phyloP scores from a whole-genome alignment of 2,797 vertebrate species.

The Propithecus deckenii region DNA sequence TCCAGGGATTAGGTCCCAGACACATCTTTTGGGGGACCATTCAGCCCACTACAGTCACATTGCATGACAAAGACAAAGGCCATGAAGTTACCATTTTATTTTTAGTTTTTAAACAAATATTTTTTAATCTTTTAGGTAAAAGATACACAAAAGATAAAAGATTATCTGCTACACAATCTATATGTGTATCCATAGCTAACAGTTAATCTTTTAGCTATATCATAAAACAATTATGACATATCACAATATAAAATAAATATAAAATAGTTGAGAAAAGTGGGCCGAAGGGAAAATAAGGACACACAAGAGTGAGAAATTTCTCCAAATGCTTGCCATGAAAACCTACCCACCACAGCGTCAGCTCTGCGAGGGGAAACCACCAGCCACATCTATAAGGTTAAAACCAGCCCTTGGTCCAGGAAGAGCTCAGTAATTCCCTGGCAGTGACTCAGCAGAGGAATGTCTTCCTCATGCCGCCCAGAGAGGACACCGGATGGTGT shows the following conservation, averaged over 20 bases:
- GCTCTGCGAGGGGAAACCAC: not conserved
- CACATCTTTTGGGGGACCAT: not conserved
- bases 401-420: not conserved
- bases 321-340: not conserved
- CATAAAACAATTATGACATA: slow-evolving; percentile 20
- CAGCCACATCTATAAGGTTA: not conserved
- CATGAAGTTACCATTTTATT: not conserved
- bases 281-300: not conserved
- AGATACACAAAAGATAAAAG: not conserved
- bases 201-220: not conserved
- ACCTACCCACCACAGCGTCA: no score
- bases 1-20: not conserved
- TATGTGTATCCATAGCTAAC: not conserved
- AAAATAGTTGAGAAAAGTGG: not conserved
- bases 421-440: not conserved
- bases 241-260: not conserved
- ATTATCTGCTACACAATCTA: not conserved
- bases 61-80: not conserved
- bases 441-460: not conserved
- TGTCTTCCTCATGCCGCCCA: not conserved
- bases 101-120: not conserved
- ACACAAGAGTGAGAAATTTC: not conserved
- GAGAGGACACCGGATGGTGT: not conserved
- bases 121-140: not conserved
- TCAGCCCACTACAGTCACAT: not conserved